These are phyloP conservation scores for Platycercus adscitus DNA, from an alignment of 2,113 vertebrate species.

Conservation along the genomic window DNA sequence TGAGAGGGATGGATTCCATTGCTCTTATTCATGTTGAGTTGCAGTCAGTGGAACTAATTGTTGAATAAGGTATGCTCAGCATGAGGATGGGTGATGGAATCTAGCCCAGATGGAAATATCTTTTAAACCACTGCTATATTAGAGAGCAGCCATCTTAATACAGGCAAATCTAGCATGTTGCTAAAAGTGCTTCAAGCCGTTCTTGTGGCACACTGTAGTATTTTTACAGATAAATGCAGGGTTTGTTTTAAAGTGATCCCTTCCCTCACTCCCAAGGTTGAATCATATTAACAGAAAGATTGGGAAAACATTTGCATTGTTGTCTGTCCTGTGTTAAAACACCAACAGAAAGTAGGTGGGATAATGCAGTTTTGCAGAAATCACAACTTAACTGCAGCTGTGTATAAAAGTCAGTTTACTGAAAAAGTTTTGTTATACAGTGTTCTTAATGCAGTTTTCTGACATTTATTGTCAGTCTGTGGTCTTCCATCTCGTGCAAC, in stretches of 20 bases:
- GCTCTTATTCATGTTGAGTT: background rate
- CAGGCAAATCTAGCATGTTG: background rate
- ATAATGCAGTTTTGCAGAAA: background rate
- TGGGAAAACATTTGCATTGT: background rate
- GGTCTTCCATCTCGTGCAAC: background rate
- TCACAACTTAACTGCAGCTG: background rate
- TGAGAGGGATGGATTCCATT: background rate
- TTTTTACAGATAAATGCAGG: background rate
- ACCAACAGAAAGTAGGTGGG: background rate
- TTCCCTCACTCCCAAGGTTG: fast-evolving
- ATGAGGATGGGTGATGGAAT: slow-evolving; percentile 25
- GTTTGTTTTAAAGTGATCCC: background rate
- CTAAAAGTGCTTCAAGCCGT: background rate
- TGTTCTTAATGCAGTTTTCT: background rate
- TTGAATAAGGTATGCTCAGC: slow-evolving; percentile 56
- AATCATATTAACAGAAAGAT: background rate
- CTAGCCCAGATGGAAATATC: slow-evolving; percentile 28
- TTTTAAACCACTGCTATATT: background rate
- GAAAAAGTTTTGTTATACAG: background rate
- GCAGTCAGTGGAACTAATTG: slow-evolving; percentile 53
- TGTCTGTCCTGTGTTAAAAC: background rate
- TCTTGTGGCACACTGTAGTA: background rate
- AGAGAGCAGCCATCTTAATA: background rate
- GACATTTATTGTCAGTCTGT: background rate
- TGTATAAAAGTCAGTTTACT: background rate